These are phyloP conservation scores for Drosophila mimetica DNA, from an alignment of 2,888 invertebrate genomes.

Conservation along the genomic window DNA sequence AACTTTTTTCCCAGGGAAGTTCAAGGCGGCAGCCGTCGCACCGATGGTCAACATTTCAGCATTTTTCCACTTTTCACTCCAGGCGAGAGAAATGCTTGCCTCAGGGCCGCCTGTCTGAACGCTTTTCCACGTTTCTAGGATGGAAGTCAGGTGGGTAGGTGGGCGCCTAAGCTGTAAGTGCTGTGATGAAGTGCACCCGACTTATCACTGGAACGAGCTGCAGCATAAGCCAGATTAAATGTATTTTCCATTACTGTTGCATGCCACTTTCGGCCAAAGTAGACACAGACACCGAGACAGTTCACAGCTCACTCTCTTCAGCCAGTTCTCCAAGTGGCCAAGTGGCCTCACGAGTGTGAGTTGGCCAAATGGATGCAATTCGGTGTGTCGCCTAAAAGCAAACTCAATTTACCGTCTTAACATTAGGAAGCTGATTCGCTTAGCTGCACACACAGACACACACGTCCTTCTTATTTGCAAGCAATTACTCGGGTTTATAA, in stretches of 20 bases:
- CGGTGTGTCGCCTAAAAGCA: conserved; percentile 9
- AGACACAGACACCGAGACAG: conserved; percentile 30
- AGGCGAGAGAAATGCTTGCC: conserved; percentile 17
- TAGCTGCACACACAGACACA: neutral
- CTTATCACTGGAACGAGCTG: conserved; percentile 23
- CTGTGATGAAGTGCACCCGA: conserved; percentile 33
- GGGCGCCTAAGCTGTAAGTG: conserved; percentile 3
- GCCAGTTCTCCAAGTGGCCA: conserved; percentile 1
- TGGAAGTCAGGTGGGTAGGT: neutral
- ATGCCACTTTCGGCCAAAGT: conserved; percentile 39
- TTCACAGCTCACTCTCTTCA: conserved; percentile 9
- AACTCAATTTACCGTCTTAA: conserved; percentile 17
- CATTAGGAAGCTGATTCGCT: conserved; percentile 4
- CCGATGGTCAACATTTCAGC: conserved; percentile 30
- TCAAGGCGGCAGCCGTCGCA: conserved; percentile 35
- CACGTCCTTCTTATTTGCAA: neutral
- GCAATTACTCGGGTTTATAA: conserved; percentile 8
- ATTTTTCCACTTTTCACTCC: conserved; percentile 3
- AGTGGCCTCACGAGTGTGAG: conserved; percentile 6
- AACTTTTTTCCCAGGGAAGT: conserved; percentile 33
- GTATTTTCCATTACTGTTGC: conserved; percentile 49
- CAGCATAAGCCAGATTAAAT: conserved; percentile 43
- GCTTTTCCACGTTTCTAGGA: conserved; percentile 7
- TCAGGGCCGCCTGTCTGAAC: conserved; percentile 3
- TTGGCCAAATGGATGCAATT: conserved; percentile 10